phyloP scores from a whole-genome alignment of 2,797 vertebrate genomes.

The Tangara arthus region DNA sequence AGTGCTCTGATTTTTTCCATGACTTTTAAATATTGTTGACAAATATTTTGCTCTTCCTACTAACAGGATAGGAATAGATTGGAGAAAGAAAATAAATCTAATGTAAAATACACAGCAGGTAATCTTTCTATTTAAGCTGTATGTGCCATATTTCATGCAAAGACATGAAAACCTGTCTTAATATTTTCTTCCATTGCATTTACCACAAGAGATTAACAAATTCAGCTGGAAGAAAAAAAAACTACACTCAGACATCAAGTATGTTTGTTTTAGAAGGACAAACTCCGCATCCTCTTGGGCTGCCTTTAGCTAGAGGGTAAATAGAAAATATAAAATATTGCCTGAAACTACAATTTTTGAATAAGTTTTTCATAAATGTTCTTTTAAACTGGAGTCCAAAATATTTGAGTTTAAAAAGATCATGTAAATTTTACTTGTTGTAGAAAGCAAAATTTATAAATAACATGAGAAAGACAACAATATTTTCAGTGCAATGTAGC shows the following conservation, averaged over 20 bases:
- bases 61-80: not conserved
- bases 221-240: not conserved
- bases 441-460: not conserved
- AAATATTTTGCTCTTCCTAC: not conserved
- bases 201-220: not conserved
- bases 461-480: not conserved
- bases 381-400: not conserved
- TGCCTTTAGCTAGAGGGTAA: not conserved
- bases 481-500: not conserved
- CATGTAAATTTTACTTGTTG: not conserved
- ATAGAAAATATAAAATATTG: not conserved
- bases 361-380: not conserved
- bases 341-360: not conserved
- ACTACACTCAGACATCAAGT: not conserved
- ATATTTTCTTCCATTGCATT: not conserved
- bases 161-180: not conserved
- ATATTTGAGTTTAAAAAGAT: not conserved
- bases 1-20: not conserved
- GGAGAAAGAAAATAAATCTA: not conserved
- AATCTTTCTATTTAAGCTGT: not conserved
- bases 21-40: not conserved
- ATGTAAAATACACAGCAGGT: not conserved
- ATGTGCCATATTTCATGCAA: not conserved
- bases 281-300: not conserved
- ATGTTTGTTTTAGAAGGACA: not conserved